Conservation (phyloP, 2,113 vertebrate genomes). For the Caranx ignobilis region DNA sequence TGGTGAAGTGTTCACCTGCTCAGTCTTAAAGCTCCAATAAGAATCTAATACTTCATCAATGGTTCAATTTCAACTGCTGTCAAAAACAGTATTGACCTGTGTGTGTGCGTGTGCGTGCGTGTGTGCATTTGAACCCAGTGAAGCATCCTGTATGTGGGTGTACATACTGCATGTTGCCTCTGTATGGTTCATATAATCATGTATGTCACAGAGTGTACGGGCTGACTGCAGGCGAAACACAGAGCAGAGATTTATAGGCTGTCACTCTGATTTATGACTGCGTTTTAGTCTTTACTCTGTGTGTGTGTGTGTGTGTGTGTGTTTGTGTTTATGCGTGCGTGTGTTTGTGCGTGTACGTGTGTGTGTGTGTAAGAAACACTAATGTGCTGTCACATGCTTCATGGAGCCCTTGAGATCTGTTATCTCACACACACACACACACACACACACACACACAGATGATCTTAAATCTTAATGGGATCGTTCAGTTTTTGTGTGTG, state of each 20-base stretch:
- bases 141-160: conserved; percentile 11
- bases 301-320: neutral
- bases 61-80: neutral
- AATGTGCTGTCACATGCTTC: neutral
- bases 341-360: neutral
- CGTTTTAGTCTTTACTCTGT: neutral
- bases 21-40: neutral
- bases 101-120: neutral
- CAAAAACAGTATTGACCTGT: neutral
- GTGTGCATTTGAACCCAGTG: neutral
- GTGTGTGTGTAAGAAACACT: neutral
- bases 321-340: too few relatives aligned
- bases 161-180: conserved; percentile 14
- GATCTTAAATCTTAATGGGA: too few relatives aligned
- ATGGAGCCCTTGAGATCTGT: neutral
- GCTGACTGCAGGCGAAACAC: neutral
- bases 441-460: too few relatives aligned
- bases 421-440: conserved; percentile 8
- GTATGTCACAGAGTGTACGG: neutral
- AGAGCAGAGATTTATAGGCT: neutral
- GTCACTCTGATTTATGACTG: conserved; percentile 24
- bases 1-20: too few relatives aligned
- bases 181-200: conserved; percentile 18
- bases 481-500: too few relatives aligned
- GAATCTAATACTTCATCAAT: neutral